A percentile compares a stretch with the other conserved stretches of the same genome.
Evolutionary conservation across 2,113 vertebrate species (phyloP).

Genomic region (Triplophysa tibetana): DNA sequence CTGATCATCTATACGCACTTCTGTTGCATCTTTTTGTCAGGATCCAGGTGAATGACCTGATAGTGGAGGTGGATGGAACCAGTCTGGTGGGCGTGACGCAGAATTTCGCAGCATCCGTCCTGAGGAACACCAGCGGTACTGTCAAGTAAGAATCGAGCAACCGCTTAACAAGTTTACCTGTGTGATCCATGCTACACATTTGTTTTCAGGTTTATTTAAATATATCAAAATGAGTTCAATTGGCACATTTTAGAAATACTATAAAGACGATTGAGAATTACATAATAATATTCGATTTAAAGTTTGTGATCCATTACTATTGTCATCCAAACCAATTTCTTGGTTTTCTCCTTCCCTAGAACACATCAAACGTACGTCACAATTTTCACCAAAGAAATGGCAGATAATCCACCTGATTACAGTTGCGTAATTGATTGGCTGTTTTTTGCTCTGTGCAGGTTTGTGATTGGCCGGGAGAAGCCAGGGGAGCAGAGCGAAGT

Average conservation of each 20-base stretch:
- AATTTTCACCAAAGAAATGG: neutral
- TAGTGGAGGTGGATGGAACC: slow-evolving; percentile 95
- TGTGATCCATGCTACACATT: no score
- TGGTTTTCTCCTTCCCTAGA: no score
- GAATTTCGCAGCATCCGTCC: slow-evolving; percentile 90
- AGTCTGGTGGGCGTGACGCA: slow-evolving; percentile 96
- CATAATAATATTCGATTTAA: no score
- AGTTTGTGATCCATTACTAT: no score
- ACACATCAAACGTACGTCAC: no score
- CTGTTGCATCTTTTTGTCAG: slow-evolving; percentile 62
- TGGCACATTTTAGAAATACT: neutral
- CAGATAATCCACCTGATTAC: neutral
- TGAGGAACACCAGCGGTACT: slow-evolving; percentile 90
- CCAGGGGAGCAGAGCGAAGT: slow-evolving; percentile 97
- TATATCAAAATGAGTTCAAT: neutral
- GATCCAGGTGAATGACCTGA: slow-evolving; percentile 94
- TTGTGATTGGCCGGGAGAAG: slow-evolving; percentile 94
- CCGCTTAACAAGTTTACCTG: neutral
- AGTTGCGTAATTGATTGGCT: slow-evolving; percentile 17
- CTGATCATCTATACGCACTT: neutral
- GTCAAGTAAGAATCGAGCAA: slow-evolving; percentile 78
- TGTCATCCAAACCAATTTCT: no score
- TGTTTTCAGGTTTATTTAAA: neutral
- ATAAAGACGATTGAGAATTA: neutral
- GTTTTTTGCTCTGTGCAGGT: slow-evolving; percentile 70